phyloP scores from a whole-genome alignment of 2,113 vertebrate genomes.

The Ovis canadensis region DNA sequence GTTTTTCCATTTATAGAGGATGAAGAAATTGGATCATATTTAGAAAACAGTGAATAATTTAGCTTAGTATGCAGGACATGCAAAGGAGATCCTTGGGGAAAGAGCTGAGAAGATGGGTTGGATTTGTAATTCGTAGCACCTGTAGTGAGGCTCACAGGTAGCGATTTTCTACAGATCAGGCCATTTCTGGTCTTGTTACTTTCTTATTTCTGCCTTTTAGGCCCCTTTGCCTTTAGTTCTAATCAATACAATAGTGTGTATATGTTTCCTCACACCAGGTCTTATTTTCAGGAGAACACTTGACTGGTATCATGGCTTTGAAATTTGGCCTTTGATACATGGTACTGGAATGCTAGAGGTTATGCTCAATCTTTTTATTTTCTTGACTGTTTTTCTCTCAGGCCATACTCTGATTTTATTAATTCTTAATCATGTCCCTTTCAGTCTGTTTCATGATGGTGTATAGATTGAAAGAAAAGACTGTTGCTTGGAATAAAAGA shows the following conservation, averaged over 20 bases:
- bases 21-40: not conserved
- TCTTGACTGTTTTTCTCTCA: constrained; percentile 22
- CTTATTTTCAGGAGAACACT: not conserved
- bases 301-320: not conserved
- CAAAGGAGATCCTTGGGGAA: not conserved
- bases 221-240: not conserved
- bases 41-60: not conserved
- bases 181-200: not conserved
- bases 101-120: not conserved
- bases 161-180: not conserved
- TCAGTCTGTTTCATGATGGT: not conserved
- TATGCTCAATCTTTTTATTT: not conserved
- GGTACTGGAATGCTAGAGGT: not conserved
- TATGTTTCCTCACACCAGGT: not conserved
- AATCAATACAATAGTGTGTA: not conserved
- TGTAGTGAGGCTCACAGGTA: not conserved
- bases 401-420: not conserved
- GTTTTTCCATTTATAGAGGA: not conserved
- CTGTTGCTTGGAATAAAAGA: not conserved
- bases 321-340: not conserved
- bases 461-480: not conserved
- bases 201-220: not conserved
- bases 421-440: not conserved
- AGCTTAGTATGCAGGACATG: not conserved
- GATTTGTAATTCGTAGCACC: not conserved